A percentile compares a stretch with the other conserved stretches of the same genome.
These are phyloP conservation scores for Tortrix viridana DNA, from an alignment of 2,888 invertebrate genomes.

Conservation along the genomic window DNA sequence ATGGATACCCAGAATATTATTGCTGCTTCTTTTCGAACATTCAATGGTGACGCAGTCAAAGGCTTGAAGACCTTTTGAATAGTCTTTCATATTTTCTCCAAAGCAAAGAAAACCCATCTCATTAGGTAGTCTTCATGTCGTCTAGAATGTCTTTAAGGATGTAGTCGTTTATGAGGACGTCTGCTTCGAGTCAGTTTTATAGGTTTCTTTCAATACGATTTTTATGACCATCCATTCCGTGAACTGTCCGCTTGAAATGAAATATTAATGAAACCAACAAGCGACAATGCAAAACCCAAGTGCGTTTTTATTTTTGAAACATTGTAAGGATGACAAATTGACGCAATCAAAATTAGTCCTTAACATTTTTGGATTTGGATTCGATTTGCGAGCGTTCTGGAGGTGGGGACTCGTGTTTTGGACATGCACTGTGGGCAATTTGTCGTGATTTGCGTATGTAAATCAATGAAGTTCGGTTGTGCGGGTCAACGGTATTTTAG, in stretches of 20 bases:
- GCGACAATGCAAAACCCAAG: conserved; percentile 44
- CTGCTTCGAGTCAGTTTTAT: conserved; percentile 41
- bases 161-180: conserved; percentile 36
- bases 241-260: conserved; percentile 46
- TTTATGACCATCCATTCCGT: conserved; percentile 47
- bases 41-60: conserved; percentile 3
- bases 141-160: conserved; percentile 32
- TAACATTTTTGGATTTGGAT: conserved; percentile 44
- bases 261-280: conserved; percentile 52
- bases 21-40: conserved; percentile 1
- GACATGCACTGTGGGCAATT: conserved; percentile 76
- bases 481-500: conserved; percentile 81
- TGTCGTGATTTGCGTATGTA: conserved; percentile 83
- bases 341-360: conserved; percentile 41
- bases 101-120: conserved; percentile 20
- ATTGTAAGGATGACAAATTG: conserved; percentile 50
- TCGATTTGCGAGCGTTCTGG: conserved; percentile 50
- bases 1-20: too few relatives aligned
- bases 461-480: conserved; percentile 79
- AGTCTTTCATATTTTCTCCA: conserved; percentile 17
- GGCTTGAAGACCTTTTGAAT: not conserved
- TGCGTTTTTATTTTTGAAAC: conserved; percentile 45
- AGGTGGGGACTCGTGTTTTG: conserved; percentile 61
- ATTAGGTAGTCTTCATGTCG: conserved; percentile 26
- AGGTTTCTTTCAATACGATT: conserved; percentile 41